Evolutionary conservation across 2,797 vertebrate genomes (phyloP).

Genomic region (Chelmon rostratus): DNA sequence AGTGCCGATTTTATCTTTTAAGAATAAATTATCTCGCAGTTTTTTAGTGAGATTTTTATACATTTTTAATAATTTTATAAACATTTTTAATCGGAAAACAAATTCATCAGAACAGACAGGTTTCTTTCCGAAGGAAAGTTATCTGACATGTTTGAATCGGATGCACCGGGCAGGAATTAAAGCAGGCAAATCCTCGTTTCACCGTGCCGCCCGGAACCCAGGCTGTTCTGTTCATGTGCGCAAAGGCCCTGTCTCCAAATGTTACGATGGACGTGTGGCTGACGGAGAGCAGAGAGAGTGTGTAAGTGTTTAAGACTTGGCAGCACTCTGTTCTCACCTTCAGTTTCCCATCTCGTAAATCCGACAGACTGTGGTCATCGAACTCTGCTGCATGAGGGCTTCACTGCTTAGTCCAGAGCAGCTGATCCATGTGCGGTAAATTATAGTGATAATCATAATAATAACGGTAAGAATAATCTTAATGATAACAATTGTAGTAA

Average conservation of each 20-base stretch:
- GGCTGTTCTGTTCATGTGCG: neutral
- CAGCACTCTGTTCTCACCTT: constrained; percentile 47
- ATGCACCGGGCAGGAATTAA: neutral
- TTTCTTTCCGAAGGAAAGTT: neutral
- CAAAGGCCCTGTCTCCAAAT: neutral
- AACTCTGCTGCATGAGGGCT: neutral
- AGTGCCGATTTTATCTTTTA: neutral
- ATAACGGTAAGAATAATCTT: neutral
- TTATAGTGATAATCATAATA: neutral
- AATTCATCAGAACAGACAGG: too few relatives aligned
- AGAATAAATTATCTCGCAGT: neutral
- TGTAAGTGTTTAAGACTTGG: constrained; percentile 41
- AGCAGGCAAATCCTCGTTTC: neutral
- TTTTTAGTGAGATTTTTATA: neutral
- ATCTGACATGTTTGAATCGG: neutral
- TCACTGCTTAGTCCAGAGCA: neutral
- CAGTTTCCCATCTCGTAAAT: constrained; percentile 47
- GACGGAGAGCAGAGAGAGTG: constrained; percentile 57
- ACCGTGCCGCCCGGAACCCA: neutral
- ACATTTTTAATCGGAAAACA: neutral
- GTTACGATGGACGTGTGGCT: constrained; percentile 29
- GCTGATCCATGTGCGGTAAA: neutral
- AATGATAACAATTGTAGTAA: neutral
- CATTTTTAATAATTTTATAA: neutral
- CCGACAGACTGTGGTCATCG: neutral